A percentile compares a stretch with the other conserved stretches of the same genome.
Conservation (phyloP, 1,140 invertebrate species). For the Tyrophagus putrescentiae region DNA sequence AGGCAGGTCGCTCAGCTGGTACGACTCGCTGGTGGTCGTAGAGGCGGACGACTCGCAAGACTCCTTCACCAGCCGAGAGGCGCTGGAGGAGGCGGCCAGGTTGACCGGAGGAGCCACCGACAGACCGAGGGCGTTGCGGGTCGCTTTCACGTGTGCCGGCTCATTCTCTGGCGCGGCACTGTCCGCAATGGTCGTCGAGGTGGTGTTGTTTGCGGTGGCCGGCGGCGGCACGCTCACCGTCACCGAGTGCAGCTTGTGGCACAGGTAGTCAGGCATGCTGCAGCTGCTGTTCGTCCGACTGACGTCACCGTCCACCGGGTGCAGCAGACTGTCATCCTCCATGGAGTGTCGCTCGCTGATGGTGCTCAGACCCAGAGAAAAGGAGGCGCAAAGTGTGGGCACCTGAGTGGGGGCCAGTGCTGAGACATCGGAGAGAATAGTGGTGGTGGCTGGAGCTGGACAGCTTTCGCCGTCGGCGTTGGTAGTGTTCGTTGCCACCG, state of each 20-base stretch:
- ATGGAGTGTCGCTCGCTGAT: not conserved
- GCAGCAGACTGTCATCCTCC: not conserved
- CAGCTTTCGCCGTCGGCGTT: too few species aligned
- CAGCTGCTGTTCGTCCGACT: slow-evolving; percentile 9
- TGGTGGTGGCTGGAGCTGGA: not conserved
- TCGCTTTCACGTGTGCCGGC: not conserved
- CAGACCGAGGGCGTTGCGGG: not conserved
- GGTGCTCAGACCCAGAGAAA: not conserved
- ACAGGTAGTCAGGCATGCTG: slow-evolving; percentile 10
- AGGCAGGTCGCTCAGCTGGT: not conserved
- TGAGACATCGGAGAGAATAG: not conserved
- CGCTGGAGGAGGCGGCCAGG: too few species aligned
- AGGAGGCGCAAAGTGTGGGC: not conserved
- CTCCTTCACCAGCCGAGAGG: not conserved
- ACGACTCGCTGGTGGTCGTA: not conserved
- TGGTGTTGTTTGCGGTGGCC: not conserved
- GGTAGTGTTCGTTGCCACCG: not conserved
- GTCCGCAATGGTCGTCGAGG: not conserved
- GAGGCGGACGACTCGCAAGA: not conserved
- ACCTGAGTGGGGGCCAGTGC: not conserved
- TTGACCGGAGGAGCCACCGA: not conserved
- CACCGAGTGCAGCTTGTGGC: slow-evolving; percentile 8
- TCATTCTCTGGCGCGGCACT: too few species aligned
- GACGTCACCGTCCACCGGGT: not conserved
- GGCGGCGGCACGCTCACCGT: not conserved